Evolutionary conservation across 2,888 invertebrate species (phyloP).

Genomic region (Aquatica leii): DNA sequence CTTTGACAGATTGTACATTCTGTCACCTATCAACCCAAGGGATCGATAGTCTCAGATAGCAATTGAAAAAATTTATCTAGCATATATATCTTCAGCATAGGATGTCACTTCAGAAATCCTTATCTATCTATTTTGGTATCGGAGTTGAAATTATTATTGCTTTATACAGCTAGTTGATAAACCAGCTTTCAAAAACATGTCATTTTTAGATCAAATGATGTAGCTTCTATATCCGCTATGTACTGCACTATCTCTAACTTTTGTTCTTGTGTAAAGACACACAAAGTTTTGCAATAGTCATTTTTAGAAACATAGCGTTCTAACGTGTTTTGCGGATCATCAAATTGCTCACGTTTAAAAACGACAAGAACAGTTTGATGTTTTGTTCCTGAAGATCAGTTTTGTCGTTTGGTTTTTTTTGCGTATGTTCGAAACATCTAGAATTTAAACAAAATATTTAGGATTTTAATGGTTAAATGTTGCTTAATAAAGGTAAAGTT

Average conservation of each 20-base stretch:
- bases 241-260: background rate
- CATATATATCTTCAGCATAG: too few relatives aligned
- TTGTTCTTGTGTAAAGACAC: background rate
- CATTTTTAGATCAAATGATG: background rate
- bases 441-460: background rate
- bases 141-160: too few relatives aligned
- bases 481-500: background rate
- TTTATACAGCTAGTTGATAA: background rate
- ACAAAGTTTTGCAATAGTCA: background rate
- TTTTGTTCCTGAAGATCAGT: background rate
- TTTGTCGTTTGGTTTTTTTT: background rate
- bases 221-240: background rate
- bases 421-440: too few relatives aligned
- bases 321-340: background rate
- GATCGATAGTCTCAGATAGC: background rate
- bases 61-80: background rate
- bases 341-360: too few relatives aligned
- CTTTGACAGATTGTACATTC: background rate
- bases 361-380: too few relatives aligned
- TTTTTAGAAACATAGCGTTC: conserved; percentile 1
- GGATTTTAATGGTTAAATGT: background rate
- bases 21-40: background rate
- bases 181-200: background rate
- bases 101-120: too few relatives aligned
- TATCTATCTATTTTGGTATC: background rate